A percentile compares a stretch with the other conserved stretches of the same genome.
phyloP scores from a whole-genome alignment of 1,140 invertebrate genomes.

The Solenopsis fugax region DNA sequence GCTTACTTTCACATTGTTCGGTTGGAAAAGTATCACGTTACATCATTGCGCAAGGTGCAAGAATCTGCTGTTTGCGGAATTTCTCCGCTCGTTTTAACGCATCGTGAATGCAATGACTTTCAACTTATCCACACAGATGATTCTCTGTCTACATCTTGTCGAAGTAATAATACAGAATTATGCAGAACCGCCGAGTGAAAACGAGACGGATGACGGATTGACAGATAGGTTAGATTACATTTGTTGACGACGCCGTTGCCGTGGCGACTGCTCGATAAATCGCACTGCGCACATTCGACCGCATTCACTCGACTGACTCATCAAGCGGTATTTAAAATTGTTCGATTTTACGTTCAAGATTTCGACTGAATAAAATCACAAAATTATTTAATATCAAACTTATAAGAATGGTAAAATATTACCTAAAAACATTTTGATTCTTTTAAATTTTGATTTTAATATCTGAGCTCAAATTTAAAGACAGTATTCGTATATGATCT shows the following conservation, averaged over 20 bases:
- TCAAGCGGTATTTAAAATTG: too few species aligned
- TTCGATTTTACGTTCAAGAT: too few species aligned
- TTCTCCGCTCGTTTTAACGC: neutral
- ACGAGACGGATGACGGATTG: neutral
- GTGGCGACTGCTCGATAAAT: neutral
- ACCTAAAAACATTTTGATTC: too few species aligned
- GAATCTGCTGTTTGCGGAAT: conserved; percentile 28
- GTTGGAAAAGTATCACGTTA: conserved; percentile 70
- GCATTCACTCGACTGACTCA: too few species aligned
- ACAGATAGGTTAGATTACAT: neutral
- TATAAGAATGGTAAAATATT: too few species aligned
- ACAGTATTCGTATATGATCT: neutral
- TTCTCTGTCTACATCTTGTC: neutral
- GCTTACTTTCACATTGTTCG: conserved; percentile 70
- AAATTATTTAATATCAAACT: too few species aligned
- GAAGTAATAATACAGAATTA: neutral
- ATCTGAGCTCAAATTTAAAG: neutral
- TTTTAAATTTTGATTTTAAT: too few species aligned
- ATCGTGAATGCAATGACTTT: neutral
- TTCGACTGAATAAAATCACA: too few species aligned
- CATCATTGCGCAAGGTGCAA: conserved; percentile 61
- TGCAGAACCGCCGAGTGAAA: neutral
- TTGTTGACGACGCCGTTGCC: conserved; percentile 10
- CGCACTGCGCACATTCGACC: too few species aligned
- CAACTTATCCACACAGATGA: neutral